Evolutionary conservation across 2,888 invertebrate species (phyloP).

Genomic region (Eledona agricola): DNA sequence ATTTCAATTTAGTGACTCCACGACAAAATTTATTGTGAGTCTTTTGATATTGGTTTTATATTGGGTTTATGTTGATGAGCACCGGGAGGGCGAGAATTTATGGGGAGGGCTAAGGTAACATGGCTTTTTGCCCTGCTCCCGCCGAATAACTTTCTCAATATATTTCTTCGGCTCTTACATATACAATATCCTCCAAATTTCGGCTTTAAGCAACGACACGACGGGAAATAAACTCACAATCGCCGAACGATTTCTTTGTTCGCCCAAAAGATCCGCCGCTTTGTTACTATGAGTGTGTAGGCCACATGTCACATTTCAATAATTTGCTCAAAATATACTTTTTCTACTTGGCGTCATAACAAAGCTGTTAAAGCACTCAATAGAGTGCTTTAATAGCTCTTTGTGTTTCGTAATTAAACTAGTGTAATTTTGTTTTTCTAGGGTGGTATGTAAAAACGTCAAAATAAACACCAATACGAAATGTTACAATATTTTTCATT

Average conservation of each 20-base stretch:
- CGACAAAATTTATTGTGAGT: constrained; percentile 48
- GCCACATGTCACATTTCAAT: too few species aligned
- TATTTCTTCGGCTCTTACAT: constrained; percentile 27
- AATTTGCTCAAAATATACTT: too few species aligned
- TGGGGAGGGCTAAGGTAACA: constrained; percentile 38
- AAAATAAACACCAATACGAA: too few species aligned
- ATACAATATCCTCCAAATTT: constrained; percentile 28
- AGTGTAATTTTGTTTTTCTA: too few species aligned
- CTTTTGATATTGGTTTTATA: constrained; percentile 52
- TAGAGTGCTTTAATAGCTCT: too few species aligned
- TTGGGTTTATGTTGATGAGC: constrained; percentile 53
- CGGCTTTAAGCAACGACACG: constrained; percentile 7
- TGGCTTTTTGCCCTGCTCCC: constrained; percentile 31
- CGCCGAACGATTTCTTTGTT: constrained; percentile 5
- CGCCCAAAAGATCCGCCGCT: constrained; percentile 8
- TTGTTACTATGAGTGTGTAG: too few species aligned
- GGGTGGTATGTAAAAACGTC: too few species aligned
- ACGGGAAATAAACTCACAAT: constrained; percentile 9
- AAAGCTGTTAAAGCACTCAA: too few species aligned
- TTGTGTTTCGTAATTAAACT: too few species aligned
- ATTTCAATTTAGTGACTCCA: constrained; percentile 53
- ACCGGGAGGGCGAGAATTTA: constrained; percentile 43
- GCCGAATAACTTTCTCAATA: constrained; percentile 37
- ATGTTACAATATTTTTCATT: too few species aligned
- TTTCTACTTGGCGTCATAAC: too few species aligned